Evolutionary conservation across 2,888 invertebrate species (phyloP).

Genomic region (Acleris emargana): DNA sequence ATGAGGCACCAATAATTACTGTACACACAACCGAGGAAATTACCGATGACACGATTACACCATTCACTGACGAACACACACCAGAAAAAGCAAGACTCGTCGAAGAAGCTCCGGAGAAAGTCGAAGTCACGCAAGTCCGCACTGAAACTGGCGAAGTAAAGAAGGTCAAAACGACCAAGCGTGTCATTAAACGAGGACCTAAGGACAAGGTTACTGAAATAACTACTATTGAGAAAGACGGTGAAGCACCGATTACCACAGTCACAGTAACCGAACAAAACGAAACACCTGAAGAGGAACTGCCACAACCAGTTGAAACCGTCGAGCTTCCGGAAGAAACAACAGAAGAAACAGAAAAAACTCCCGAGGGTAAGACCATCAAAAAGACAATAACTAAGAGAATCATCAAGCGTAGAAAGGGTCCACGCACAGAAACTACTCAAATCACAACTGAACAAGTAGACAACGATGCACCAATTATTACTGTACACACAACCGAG

Average conservation of each 20-base stretch:
- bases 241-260: constrained; percentile 4
- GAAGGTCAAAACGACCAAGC: too few relatives aligned
- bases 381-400: background rate
- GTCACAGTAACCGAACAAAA: background rate
- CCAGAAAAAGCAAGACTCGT: too few relatives aligned
- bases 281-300: constrained; percentile 47
- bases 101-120: too few relatives aligned
- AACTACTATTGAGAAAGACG: background rate
- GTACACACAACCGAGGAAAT: too few relatives aligned
- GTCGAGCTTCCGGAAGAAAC: constrained; percentile 59
- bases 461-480: background rate
- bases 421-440: constrained; percentile 2
- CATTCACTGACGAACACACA: too few relatives aligned
- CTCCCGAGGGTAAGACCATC: constrained; percentile 1
- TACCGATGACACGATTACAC: too few relatives aligned
- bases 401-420: constrained; percentile 12
- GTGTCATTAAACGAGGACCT: too few relatives aligned
- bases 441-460: constrained; percentile 13
- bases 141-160: too few relatives aligned
- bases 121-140: too few relatives aligned
- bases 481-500: constrained; percentile 7
- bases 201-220: background rate
- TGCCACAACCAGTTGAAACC: constrained; percentile 56
- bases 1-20: constrained; percentile 47
- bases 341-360: constrained; percentile 47